These are phyloP conservation scores for Guaruba guarouba DNA, from an alignment of 2,113 vertebrate genomes.

Conservation along the genomic window DNA sequence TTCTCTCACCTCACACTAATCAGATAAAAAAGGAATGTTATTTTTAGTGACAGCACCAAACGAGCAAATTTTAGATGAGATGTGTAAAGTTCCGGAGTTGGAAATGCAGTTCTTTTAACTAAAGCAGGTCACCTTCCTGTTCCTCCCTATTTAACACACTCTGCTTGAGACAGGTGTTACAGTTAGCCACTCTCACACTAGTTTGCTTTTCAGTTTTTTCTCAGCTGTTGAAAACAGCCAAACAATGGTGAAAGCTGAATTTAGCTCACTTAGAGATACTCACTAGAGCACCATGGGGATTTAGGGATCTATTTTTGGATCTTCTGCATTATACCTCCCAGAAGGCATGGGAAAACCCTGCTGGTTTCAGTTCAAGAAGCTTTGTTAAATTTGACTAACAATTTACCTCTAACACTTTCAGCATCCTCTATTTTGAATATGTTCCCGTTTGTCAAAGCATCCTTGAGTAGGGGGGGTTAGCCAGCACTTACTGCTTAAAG, in stretches of 20 bases:
- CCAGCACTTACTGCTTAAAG: neutral
- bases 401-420: conserved; percentile 16
- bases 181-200: neutral
- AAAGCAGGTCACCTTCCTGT: neutral
- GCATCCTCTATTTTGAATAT: neutral
- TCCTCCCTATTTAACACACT: neutral
- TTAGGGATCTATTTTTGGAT: neutral
- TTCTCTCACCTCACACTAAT: neutral
- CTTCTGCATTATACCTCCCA: neutral
- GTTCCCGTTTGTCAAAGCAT: neutral
- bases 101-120: neutral
- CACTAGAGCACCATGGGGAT: neutral
- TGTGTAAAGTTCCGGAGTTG: neutral
- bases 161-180: neutral
- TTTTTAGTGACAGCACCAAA: conserved; percentile 4
- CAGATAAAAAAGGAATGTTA: neutral
- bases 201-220: neutral
- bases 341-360: neutral
- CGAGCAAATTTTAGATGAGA: neutral
- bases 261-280: neutral
- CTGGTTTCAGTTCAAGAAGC: neutral
- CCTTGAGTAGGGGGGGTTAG: neutral
- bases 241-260: neutral
- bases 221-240: neutral
- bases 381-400: neutral